Conservation (phyloP, 1,140 invertebrate genomes). For the Drosophila erecta region DNA sequence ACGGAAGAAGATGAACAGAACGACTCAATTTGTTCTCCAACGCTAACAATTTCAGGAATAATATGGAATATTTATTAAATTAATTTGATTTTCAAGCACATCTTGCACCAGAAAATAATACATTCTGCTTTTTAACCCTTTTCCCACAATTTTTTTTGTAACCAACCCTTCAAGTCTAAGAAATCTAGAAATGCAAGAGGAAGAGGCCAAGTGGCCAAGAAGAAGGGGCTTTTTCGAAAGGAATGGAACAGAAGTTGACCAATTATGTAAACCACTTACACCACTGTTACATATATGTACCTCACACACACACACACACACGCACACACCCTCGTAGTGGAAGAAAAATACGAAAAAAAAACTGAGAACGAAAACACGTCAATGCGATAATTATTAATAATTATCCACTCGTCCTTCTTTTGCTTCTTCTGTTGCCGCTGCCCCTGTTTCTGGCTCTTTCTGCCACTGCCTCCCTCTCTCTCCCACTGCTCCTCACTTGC, state of each 20-base stretch:
- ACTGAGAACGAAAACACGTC: constrained; percentile 78
- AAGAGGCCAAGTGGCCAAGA: constrained; percentile 14
- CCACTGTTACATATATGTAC: constrained; percentile 29
- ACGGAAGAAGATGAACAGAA: not conserved
- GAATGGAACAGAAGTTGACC: constrained; percentile 65
- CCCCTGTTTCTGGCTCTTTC: constrained; percentile 12
- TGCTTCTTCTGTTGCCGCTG: constrained; percentile 31
- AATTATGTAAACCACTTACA: constrained; percentile 77
- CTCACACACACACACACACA: constrained; percentile 20
- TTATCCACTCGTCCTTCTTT: constrained; percentile 83
- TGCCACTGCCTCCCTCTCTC: not conserved
- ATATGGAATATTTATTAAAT: too few species aligned
- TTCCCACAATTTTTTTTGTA: not conserved
- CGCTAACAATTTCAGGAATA: too few species aligned
- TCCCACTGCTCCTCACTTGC: not conserved
- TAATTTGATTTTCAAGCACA: too few species aligned
- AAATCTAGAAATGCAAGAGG: constrained; percentile 6
- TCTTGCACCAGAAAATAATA: too few species aligned
- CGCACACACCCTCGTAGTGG: constrained; percentile 16
- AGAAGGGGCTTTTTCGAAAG: constrained; percentile 3
- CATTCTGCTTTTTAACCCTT: not conserved
- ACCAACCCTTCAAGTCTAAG: constrained; percentile 17
- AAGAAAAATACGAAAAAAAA: constrained; percentile 21
- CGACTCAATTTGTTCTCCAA: too few species aligned
- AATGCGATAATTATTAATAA: constrained; percentile 83